Conservation (phyloP, 2,888 invertebrate species). For the Micoletzkya japonica region DNA sequence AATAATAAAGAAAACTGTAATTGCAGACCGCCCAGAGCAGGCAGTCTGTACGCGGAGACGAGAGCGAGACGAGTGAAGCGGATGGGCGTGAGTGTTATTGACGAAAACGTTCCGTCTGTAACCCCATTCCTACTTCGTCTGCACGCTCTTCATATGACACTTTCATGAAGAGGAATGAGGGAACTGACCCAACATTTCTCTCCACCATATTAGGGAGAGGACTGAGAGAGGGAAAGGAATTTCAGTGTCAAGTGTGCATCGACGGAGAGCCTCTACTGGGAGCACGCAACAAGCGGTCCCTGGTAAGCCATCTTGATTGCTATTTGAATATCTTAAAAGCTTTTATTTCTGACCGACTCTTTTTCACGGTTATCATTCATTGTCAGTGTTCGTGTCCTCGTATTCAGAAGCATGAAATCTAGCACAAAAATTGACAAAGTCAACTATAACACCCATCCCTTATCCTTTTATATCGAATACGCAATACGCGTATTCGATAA, state of each 20-base stretch:
- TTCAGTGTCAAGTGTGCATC: slow-evolving; percentile 46
- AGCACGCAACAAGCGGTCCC: slow-evolving; percentile 31
- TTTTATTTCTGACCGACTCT: too few relatives aligned
- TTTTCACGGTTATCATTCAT: too few relatives aligned
- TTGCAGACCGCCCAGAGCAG: slow-evolving; percentile 27
- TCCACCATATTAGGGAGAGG: slow-evolving; percentile 1
- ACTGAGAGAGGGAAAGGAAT: too few relatives aligned
- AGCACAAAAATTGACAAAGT: not conserved
- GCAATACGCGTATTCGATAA: too few relatives aligned
- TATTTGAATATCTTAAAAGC: too few relatives aligned
- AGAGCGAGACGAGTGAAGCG: slow-evolving; percentile 41
- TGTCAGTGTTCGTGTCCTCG: too few relatives aligned
- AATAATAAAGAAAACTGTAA: too few relatives aligned
- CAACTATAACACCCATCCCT: not conserved
- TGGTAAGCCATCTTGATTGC: not conserved
- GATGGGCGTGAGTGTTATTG: slow-evolving; percentile 28
- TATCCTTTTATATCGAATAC: too few relatives aligned
- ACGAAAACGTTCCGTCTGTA: not conserved
- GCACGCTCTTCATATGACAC: too few relatives aligned
- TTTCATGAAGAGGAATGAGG: not conserved
- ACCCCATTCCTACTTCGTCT: too few relatives aligned
- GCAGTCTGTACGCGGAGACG: slow-evolving; percentile 26
- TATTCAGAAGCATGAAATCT: too few relatives aligned
- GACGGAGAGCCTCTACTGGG: slow-evolving; percentile 35
- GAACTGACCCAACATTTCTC: not conserved